These are phyloP conservation scores for Gymnoscopelus microlampas DNA, from an alignment of 2,797 vertebrate species.

Conservation along the genomic window DNA sequence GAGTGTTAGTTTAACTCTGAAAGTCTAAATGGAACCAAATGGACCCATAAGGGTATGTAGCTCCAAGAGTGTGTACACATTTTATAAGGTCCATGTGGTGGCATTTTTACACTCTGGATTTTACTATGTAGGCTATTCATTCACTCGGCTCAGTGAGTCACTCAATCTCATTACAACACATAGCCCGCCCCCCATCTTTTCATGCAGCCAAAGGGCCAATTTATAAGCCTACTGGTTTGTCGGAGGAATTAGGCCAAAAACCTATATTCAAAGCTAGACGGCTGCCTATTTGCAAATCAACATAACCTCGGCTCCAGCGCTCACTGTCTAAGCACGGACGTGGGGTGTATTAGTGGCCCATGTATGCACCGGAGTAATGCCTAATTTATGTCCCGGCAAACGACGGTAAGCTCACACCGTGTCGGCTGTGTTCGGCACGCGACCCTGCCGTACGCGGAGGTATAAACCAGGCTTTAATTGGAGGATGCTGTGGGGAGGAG, in stretches of 20 bases:
- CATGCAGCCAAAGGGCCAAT: background rate
- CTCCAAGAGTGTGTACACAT: no score
- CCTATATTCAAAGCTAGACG: background rate
- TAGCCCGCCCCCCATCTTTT: background rate
- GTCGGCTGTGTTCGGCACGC: no score
- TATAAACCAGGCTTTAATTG: background rate
- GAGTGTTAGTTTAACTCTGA: no score
- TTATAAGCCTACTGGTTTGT: background rate
- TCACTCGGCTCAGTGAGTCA: conserved; percentile 9
- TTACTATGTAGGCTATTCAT: background rate
- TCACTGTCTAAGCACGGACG: background rate
- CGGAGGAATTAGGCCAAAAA: background rate
- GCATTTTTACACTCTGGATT: no score
- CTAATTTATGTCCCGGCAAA: no score
- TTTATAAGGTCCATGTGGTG: no score
- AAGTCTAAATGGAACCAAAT: no score
- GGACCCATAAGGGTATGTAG: no score
- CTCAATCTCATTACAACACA: background rate
- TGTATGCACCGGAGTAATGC: no score
- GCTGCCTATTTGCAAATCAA: background rate
- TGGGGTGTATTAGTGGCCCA: no score
- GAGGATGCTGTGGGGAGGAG: conserved; percentile 15
- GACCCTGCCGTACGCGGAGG: no score
- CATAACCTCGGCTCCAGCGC: background rate
- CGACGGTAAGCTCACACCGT: no score